These are phyloP conservation scores for Heliconius melpomene DNA, from an alignment of 1,140 invertebrate species.

Conservation along the genomic window DNA sequence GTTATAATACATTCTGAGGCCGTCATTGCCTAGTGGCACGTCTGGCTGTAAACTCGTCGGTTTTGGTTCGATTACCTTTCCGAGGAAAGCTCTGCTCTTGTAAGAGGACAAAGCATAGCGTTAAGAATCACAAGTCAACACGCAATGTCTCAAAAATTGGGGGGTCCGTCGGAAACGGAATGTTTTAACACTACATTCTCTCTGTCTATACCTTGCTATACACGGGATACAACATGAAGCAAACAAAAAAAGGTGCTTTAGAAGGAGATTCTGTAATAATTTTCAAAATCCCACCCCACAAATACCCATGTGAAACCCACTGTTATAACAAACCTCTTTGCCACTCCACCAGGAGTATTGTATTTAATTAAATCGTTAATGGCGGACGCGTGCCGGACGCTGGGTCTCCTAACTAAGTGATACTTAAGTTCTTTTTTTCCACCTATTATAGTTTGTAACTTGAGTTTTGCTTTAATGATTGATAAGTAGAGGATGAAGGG, in stretches of 20 bases:
- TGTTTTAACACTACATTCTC: neutral
- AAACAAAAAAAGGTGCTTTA: neutral
- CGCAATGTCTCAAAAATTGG: neutral
- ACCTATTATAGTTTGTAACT: constrained; percentile 12
- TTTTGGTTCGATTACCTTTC: neutral
- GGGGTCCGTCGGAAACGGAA: neutral
- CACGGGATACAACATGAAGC: neutral
- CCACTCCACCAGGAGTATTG: constrained; percentile 34
- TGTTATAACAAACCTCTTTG: neutral
- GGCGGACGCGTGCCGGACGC: constrained; percentile 35
- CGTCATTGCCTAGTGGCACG: too few relatives aligned
- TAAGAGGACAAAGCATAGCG: neutral
- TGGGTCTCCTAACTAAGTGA: constrained; percentile 35
- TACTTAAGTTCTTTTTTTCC: constrained; percentile 24
- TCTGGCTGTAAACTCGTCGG: neutral
- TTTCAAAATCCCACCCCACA: constrained; percentile 6
- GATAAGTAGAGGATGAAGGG: constrained; percentile 8
- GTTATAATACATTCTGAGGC: neutral
- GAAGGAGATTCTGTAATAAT: neutral
- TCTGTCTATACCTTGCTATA: neutral
- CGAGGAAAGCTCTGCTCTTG: neutral
- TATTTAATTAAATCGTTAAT: constrained; percentile 40
- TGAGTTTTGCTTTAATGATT: constrained; percentile 31
- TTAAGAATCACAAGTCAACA: neutral
- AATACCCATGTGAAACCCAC: constrained; percentile 6